Conservation (phyloP, 2,797 vertebrate genomes). For the Pangasius mekongensis region DNA sequence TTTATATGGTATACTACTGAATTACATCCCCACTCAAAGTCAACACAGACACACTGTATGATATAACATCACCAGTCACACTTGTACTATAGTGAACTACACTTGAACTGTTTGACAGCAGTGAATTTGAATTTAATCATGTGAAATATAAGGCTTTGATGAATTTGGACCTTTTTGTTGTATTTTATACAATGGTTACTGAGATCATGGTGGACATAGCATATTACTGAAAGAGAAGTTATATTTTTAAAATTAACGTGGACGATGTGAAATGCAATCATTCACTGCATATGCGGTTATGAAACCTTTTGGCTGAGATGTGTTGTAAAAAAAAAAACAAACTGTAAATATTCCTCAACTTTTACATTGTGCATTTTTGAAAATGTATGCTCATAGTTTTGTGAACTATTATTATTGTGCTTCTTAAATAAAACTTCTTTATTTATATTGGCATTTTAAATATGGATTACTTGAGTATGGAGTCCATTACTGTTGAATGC, state of each 20-base stretch:
- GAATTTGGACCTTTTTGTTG: slow-evolving; percentile 57
- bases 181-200: slow-evolving; percentile 51
- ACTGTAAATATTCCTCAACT: slow-evolving; percentile 61
- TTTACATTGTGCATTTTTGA: slow-evolving; percentile 72
- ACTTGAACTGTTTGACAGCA: slow-evolving; percentile 52
- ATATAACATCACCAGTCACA: slow-evolving; percentile 50
- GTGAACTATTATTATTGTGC: slow-evolving; percentile 65
- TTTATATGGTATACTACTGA: slow-evolving; percentile 34
- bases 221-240: slow-evolving; percentile 54
- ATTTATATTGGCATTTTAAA: slow-evolving; percentile 58
- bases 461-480: neutral
- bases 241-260: slow-evolving; percentile 56
- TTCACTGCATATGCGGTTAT: slow-evolving; percentile 57
- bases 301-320: slow-evolving; percentile 46
- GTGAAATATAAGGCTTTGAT: slow-evolving; percentile 29
- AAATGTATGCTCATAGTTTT: slow-evolving; percentile 73
- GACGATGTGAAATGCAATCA: slow-evolving; percentile 75
- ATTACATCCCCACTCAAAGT: neutral
- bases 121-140: slow-evolving; percentile 17
- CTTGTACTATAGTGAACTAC: slow-evolving; percentile 64
- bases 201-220: slow-evolving; percentile 60
- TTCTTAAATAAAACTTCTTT: slow-evolving; percentile 75
- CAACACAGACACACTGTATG: neutral
- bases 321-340: slow-evolving; percentile 28
- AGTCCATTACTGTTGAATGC: neutral